These are phyloP conservation scores for Arion vulgaris DNA, from an alignment of 1,140 invertebrate genomes.

Conservation along the genomic window DNA sequence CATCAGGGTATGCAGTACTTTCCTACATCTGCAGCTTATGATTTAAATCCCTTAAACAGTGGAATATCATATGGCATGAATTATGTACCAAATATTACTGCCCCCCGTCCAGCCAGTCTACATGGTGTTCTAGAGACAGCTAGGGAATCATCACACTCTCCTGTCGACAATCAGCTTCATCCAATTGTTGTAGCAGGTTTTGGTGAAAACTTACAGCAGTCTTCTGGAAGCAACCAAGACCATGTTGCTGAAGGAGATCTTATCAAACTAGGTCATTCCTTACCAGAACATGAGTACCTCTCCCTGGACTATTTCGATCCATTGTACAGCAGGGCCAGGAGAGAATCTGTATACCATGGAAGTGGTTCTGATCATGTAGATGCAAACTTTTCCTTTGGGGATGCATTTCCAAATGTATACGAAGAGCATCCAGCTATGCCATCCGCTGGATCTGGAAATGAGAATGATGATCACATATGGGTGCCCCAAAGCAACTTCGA, in stretches of 20 bases:
- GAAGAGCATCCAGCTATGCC: constrained; percentile 14
- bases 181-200: constrained; percentile 7
- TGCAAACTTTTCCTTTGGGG: constrained; percentile 50
- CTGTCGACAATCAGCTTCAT: not conserved
- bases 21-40: constrained; percentile 1
- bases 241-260: constrained; percentile 38
- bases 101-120: constrained; percentile 43
- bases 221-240: constrained; percentile 2
- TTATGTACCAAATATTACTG: constrained; percentile 8
- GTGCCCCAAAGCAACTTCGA: not conserved
- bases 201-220: constrained; percentile 31
- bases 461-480: constrained; percentile 30
- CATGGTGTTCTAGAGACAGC: constrained; percentile 13
- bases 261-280: constrained; percentile 16
- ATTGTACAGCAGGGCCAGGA: constrained; percentile 56
- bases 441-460: constrained; percentile 18
- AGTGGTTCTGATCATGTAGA: constrained; percentile 15
- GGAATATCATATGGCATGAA: not conserved
- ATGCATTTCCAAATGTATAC: constrained; percentile 45
- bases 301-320: constrained; percentile 67
- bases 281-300: constrained; percentile 63
- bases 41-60: not conserved
- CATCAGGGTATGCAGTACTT: not conserved
- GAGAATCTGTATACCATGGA: constrained; percentile 49
- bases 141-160: constrained; percentile 8